Evolutionary conservation across 2,797 vertebrate species (phyloP).

Genomic region (Myiotriccus ornatus): DNA sequence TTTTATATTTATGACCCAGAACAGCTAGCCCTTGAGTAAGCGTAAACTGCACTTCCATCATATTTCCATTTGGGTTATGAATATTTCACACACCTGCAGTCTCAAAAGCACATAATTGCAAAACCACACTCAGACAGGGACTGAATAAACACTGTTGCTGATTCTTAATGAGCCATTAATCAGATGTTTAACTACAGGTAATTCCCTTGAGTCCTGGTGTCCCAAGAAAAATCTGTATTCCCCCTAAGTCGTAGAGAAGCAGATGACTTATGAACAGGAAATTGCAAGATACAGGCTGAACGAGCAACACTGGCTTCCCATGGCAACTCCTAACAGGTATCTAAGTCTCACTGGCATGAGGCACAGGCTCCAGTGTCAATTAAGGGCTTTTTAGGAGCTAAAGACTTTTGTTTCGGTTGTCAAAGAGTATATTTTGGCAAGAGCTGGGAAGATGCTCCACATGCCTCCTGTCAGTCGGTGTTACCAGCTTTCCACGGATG

Average conservation of each 20-base stretch:
- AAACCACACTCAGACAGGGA: constrained; percentile 45
- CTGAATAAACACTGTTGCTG: constrained; percentile 57
- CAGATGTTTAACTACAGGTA: constrained; percentile 66
- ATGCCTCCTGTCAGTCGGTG: neutral
- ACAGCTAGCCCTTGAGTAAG: constrained; percentile 33
- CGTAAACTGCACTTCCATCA: constrained; percentile 24
- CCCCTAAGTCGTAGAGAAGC: neutral
- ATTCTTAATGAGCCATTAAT: constrained; percentile 68
- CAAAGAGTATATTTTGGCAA: neutral
- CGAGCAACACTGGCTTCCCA: neutral
- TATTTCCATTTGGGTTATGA: constrained; percentile 58
- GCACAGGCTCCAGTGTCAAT: neutral
- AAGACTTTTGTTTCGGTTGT: neutral
- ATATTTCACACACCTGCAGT: constrained; percentile 66
- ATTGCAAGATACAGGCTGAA: neutral
- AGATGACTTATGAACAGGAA: constrained; percentile 19
- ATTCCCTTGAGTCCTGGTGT: constrained; percentile 58
- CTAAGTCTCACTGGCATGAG: neutral
- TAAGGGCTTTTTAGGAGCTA: neutral
- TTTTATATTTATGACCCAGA: constrained; percentile 21
- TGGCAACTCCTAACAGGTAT: neutral
- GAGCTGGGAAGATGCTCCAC: neutral
- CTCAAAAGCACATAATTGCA: constrained; percentile 62
- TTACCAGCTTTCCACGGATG: neutral
- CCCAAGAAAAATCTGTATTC: constrained; percentile 65